These are phyloP conservation scores for Bombus superbus DNA, from an alignment of 1,140 invertebrate genomes.

Conservation along the genomic window DNA sequence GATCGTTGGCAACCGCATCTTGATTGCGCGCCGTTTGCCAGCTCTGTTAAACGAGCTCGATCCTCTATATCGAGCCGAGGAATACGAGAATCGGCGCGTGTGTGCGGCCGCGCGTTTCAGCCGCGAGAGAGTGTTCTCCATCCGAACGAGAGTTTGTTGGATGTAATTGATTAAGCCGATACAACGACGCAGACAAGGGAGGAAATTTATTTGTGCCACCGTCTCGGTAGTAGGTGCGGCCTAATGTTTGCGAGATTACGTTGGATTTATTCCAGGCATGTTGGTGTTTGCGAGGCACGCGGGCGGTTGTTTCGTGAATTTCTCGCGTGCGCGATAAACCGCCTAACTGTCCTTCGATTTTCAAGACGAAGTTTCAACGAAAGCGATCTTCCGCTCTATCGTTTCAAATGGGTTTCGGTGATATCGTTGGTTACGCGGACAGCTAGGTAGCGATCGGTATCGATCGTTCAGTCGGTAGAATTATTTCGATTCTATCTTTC, in stretches of 20 bases:
- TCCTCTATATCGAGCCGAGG: not conserved
- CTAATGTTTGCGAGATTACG: not conserved
- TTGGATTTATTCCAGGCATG: not conserved
- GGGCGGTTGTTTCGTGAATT: not conserved
- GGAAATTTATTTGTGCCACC: not conserved
- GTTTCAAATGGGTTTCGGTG: no score
- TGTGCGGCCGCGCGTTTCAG: not conserved
- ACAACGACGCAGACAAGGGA: not conserved
- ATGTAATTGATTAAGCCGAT: conserved; percentile 1
- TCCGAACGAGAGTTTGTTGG: not conserved
- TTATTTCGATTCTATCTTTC: no score
- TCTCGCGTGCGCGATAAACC: no score
- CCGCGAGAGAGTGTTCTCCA: not conserved
- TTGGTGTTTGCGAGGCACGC: not conserved
- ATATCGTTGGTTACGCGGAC: no score
- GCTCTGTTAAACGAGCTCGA: conserved; percentile 8
- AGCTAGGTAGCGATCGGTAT: no score
- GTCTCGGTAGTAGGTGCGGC: not conserved
- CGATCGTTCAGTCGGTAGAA: no score
- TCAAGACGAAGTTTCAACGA: no score
- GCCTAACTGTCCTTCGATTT: no score
- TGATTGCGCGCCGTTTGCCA: conserved; percentile 22
- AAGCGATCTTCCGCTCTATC: no score
- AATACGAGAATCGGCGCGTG: not conserved
- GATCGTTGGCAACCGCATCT: conserved; percentile 16